These are phyloP conservation scores for Akabosia matsudoensis DNA, from an alignment of 1,140 invertebrate species.

Conservation along the genomic window DNA sequence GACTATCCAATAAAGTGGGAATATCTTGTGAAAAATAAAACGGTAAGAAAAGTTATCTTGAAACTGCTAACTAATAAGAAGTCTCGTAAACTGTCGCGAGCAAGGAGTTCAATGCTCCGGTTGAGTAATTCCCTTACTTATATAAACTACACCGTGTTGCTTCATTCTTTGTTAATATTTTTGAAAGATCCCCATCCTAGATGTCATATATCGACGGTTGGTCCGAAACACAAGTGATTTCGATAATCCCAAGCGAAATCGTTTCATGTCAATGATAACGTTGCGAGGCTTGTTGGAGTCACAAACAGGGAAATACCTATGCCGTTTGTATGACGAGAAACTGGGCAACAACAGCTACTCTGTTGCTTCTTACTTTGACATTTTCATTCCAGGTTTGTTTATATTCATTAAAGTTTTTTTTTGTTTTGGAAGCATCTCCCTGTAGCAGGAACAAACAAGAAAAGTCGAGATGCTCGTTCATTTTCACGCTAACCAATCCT, in stretches of 20 bases:
- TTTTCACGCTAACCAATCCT: too few species aligned
- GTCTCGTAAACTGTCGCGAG: too few species aligned
- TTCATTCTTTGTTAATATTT: too few species aligned
- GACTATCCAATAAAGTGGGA: not conserved
- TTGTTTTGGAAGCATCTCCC: too few species aligned
- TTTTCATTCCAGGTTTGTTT: slow-evolving; percentile 4
- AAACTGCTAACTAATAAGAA: too few species aligned
- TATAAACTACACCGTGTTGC: not conserved
- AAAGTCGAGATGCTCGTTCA: too few species aligned
- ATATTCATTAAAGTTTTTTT: too few species aligned
- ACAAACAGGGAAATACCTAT: slow-evolving; percentile 27
- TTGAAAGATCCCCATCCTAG: not conserved
- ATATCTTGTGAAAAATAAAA: not conserved
- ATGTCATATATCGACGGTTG: not conserved
- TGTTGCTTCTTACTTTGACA: not conserved
- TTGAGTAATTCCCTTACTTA: not conserved
- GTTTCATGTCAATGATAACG: not conserved
- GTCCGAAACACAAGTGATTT: not conserved
- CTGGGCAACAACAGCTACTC: slow-evolving; percentile 2
- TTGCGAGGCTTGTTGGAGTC: slow-evolving; percentile 22
- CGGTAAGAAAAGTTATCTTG: not conserved
- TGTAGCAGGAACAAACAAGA: too few species aligned
- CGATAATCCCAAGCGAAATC: not conserved
- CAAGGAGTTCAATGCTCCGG: not conserved
- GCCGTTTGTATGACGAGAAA: slow-evolving; percentile 8